phyloP scores from a whole-genome alignment of 2,888 invertebrate species.

The Scaptomyza flava region DNA sequence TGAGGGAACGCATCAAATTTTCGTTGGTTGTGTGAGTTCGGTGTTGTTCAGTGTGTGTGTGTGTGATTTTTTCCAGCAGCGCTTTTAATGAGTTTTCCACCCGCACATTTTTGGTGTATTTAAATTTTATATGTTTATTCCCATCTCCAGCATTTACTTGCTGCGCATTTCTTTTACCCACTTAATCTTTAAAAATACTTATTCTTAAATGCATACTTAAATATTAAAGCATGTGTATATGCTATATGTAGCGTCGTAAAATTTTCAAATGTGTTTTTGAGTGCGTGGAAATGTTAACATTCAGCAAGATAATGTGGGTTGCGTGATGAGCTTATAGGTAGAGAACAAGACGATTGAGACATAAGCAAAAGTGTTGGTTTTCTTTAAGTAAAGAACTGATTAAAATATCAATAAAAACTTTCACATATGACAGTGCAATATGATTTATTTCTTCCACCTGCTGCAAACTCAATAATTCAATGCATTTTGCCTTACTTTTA shows the following conservation, averaged over 20 bases:
- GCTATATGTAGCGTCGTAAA: conserved; percentile 37
- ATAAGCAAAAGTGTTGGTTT: not conserved
- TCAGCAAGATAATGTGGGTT: not conserved
- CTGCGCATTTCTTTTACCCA: conserved; percentile 40
- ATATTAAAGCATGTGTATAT: conserved; percentile 16
- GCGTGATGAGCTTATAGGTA: not conserved
- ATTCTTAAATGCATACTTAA: conserved; percentile 40
- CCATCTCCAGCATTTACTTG: conserved; percentile 52
- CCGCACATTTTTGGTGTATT: conserved; percentile 40
- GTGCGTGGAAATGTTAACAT: conserved; percentile 49
- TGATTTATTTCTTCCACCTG: not conserved
- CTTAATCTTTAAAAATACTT: conserved; percentile 45
- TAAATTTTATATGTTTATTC: conserved; percentile 57
- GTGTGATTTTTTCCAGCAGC: conserved; percentile 22
- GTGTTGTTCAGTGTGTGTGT: not conserved
- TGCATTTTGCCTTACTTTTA: not conserved
- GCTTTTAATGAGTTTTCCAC: conserved; percentile 53
- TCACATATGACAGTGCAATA: not conserved
- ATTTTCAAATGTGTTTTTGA: conserved; percentile 61
- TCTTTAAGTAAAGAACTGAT: not conserved
- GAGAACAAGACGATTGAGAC: not conserved
- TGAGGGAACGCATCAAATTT: conserved; percentile 35
- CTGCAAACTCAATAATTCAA: not conserved
- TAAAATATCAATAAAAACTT: no score
- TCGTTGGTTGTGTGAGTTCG: not conserved